Evolutionary conservation across 2,113 vertebrate species (phyloP), one percentile per base, ranked within the genome.

Genomic region (Lucifuga dentata): DNA sequence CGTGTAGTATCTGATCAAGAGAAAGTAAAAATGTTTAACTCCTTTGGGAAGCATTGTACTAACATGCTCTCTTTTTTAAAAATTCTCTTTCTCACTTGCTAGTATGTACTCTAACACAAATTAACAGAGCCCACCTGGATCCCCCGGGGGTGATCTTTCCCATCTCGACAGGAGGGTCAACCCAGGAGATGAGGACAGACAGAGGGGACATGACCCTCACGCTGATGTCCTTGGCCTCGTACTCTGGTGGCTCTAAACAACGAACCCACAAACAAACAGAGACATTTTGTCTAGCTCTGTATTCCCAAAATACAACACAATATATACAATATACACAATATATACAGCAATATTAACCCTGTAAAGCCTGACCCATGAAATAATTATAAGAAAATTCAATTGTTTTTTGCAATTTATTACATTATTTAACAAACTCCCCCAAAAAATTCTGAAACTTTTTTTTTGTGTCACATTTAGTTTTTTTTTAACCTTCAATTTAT

Each of bases 151-250:
- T 51, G 35, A 90, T 92, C 83, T 93, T 96, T 78, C 92, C 90
- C 78, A 95, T 97, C 73, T 98, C 94, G 24, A 94, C 70, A 15
- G 90, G 75, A 2, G 97, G 95, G 74, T 99, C 97, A 45, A 96
- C 85, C 98, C 98, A 99, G 56, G 95, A 80, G 24, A 99, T 95
- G 0, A 98, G 93, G 64, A 99, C 95, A 1, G 97, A 98, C 56
- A 97, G 95, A n/a, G 97, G 93, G 4, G 97, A 98, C 90, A 98
- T 94, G 32, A 99, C 96, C 23, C 98, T 94, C 72, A 96, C 96
- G 11, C 88, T 94, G 77, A 98, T 80, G 78, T 99, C 98, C 81
- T 89, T 88, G 3, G 93, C 93, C 46, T 95, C 87, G 12, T 96
- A 93, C 23, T 94, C 93, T 9, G 94, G 93, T 29, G 94, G 94